Evolutionary conservation across 2,797 vertebrate genomes (phyloP).

Genomic region (Sebastes miniatus): DNA sequence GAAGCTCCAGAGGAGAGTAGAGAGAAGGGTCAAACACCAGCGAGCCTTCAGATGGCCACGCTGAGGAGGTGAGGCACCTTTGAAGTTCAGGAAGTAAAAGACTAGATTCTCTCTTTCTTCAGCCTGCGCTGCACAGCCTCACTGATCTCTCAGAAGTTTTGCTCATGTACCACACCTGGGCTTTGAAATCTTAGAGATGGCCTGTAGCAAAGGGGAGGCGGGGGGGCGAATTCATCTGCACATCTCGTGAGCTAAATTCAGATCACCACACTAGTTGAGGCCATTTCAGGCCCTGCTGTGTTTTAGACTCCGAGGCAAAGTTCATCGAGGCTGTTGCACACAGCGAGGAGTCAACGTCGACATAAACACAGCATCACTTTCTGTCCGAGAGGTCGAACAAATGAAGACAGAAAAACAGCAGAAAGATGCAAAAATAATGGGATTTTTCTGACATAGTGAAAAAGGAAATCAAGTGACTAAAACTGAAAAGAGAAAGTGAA

Average conservation of each 20-base stretch:
- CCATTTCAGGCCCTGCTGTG: conserved; percentile 20
- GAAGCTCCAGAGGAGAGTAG: conserved; percentile 26
- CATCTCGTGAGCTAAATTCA: conserved; percentile 70
- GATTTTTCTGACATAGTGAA: conserved; percentile 26
- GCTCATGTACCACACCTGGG: conserved; percentile 64
- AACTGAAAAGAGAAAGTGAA: conserved; percentile 45
- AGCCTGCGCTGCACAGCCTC: conserved; percentile 55
- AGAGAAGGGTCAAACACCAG: conserved; percentile 64
- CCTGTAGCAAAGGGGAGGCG: conserved; percentile 29
- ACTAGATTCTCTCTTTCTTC: conserved; percentile 63
- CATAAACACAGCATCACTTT: neutral
- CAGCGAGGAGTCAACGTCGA: neutral
- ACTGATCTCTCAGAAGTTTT: conserved; percentile 79
- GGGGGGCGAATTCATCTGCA: conserved; percentile 58
- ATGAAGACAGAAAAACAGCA: neutral
- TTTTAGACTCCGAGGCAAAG: conserved; percentile 7
- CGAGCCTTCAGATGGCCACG: conserved; percentile 76
- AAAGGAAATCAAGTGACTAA: conserved; percentile 11
- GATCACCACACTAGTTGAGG: conserved; percentile 25
- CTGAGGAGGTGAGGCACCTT: conserved; percentile 76
- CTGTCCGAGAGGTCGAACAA: neutral
- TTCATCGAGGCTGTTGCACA: neutral
- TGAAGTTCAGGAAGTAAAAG: conserved; percentile 84
- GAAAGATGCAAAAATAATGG: neutral
- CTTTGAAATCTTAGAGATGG: conserved; percentile 81